Evolutionary conservation across 2,113 vertebrate species (phyloP).

Genomic region (Otis tarda): DNA sequence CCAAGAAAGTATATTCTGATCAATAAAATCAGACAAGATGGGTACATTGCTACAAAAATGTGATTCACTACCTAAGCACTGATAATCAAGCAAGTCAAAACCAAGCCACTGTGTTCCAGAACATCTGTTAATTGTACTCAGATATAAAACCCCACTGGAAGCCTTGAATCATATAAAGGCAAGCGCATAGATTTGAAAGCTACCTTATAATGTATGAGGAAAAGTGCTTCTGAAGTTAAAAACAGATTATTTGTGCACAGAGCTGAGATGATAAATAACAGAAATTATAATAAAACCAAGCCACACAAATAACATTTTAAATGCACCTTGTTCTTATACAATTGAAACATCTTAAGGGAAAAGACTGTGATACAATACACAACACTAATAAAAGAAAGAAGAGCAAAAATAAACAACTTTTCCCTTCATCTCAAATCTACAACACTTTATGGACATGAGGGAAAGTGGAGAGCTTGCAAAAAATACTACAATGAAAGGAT

Average conservation of each 20-base stretch:
- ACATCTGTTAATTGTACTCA: not conserved
- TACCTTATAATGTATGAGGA: not conserved
- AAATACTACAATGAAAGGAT: not conserved
- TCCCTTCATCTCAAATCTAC: not conserved
- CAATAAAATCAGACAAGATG: not conserved
- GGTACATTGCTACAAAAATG: not conserved
- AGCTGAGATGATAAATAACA: not conserved
- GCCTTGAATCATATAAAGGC: not conserved
- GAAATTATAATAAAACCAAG: not conserved
- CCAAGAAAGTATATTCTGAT: not conserved
- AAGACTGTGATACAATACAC: not conserved
- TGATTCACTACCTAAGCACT: not conserved
- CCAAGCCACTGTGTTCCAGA: not conserved
- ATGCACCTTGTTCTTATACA: not conserved
- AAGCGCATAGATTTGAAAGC: not conserved
- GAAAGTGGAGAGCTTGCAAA: not conserved
- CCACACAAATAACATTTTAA: not conserved
- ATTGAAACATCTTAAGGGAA: slow-evolving; percentile 18
- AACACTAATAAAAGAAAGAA: not conserved
- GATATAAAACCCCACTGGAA: not conserved
- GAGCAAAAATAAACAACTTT: not conserved
- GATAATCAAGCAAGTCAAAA: not conserved
- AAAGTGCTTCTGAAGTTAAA: slow-evolving; percentile 17
- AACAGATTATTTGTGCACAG: not conserved
- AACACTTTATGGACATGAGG: not conserved